Evolutionary conservation across 1,140 invertebrate species (phyloP).

Genomic region (Bombus breviceps): DNA sequence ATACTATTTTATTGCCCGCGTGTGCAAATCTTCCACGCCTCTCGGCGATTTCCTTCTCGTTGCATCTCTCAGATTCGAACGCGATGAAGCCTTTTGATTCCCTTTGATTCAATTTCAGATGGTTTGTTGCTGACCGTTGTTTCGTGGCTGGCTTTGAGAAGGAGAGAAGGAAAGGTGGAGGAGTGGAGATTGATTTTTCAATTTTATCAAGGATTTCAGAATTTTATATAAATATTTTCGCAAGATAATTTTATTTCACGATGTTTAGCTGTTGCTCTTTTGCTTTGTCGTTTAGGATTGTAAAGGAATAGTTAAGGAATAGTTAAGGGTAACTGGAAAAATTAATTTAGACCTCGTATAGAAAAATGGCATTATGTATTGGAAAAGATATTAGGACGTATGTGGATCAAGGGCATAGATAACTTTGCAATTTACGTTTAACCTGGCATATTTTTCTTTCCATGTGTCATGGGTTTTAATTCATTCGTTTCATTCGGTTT

Average conservation of each 20-base stretch:
- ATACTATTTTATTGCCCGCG: slow-evolving; percentile 44
- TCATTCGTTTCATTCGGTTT: too few species aligned
- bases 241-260: neutral
- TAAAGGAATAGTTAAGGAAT: neutral
- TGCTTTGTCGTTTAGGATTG: neutral
- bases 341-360: neutral
- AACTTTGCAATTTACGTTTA: neutral
- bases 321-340: neutral
- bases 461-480: too few species aligned
- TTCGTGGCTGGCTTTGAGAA: neutral
- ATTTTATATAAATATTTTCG: neutral
- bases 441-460: neutral
- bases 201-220: neutral
- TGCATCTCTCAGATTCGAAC: neutral
- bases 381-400: neutral
- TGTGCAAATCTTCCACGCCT: slow-evolving; percentile 15
- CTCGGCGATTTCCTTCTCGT: neutral
- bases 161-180: rapidly evolving
- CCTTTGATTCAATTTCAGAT: too few species aligned
- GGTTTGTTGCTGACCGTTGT: neutral
- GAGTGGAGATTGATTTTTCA: neutral
- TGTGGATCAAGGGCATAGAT: neutral
- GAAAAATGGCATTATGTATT: neutral
- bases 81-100: neutral
- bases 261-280: neutral